These are phyloP conservation scores for Corvus moneduloides DNA, from an alignment of 2,113 vertebrate species.

Conservation along the genomic window DNA sequence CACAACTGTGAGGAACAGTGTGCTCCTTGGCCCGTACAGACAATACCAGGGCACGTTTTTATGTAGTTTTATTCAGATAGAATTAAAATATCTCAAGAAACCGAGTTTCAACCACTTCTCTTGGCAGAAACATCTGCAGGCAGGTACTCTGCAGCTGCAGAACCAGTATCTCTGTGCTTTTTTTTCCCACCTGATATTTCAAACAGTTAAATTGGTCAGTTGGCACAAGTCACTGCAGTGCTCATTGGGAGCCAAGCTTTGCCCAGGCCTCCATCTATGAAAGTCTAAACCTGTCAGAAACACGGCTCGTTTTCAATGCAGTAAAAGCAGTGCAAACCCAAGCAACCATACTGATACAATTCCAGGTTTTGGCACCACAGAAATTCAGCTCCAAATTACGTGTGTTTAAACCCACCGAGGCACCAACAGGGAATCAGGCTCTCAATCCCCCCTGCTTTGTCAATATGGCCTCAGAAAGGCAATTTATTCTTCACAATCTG, in stretches of 20 bases:
- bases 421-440: neutral
- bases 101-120: neutral
- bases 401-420: neutral
- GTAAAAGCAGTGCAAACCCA: neutral
- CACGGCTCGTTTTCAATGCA: neutral
- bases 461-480: neutral
- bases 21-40: conserved; percentile 36
- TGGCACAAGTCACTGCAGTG: neutral
- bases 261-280: neutral
- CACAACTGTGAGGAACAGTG: conserved; percentile 42
- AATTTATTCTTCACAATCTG: neutral
- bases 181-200: neutral
- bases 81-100: conserved; percentile 56
- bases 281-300: conserved; percentile 25
- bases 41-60: conserved; percentile 28
- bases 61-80: conserved; percentile 50
- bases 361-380: neutral
- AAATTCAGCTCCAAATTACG: neutral
- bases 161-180: conserved; percentile 4
- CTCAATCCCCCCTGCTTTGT: neutral
- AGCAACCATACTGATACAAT: neutral
- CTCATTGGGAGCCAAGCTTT: neutral
- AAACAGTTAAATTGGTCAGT: conserved; percentile 1
- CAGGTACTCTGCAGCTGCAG: conserved; percentile 16
- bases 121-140: conserved; percentile 35